phyloP scores from a whole-genome alignment of 2,797 vertebrate species.

The Mycteria americana region DNA sequence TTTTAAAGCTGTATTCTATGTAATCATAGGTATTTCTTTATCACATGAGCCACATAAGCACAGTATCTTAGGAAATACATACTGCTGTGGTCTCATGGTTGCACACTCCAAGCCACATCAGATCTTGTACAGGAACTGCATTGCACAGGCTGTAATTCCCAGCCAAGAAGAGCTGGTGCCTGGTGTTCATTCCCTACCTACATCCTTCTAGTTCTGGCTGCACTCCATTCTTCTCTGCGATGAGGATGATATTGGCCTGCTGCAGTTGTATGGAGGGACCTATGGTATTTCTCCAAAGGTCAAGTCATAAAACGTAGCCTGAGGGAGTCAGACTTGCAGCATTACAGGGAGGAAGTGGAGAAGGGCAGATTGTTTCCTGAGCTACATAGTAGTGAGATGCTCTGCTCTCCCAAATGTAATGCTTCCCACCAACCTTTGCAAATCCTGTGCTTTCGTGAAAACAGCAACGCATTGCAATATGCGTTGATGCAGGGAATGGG shows the following conservation, averaged over 20 bases:
- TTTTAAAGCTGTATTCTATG: background rate
- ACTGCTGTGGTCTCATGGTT: background rate
- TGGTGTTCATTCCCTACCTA: background rate
- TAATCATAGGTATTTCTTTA: background rate
- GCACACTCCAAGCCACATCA: background rate
- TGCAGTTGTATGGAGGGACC: background rate
- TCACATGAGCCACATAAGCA: background rate
- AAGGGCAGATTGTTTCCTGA: background rate
- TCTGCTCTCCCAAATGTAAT: background rate
- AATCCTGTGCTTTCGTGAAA: background rate
- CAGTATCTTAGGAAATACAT: background rate
- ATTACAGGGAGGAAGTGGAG: background rate
- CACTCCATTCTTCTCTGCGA: background rate
- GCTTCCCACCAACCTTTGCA: background rate
- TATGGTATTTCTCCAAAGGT: background rate
- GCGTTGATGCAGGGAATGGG: fast-evolving
- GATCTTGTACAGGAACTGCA: background rate
- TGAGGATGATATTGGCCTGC: background rate
- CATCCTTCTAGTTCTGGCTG: background rate
- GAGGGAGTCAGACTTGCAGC: background rate
- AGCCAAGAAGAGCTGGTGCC: background rate
- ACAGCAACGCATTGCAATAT: fast-evolving
- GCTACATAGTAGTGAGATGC: background rate
- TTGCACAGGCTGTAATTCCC: background rate
- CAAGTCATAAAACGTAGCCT: background rate